These are phyloP conservation scores for Peromyscus melanophrys DNA, from an alignment of 2,797 vertebrate species.

Conservation along the genomic window DNA sequence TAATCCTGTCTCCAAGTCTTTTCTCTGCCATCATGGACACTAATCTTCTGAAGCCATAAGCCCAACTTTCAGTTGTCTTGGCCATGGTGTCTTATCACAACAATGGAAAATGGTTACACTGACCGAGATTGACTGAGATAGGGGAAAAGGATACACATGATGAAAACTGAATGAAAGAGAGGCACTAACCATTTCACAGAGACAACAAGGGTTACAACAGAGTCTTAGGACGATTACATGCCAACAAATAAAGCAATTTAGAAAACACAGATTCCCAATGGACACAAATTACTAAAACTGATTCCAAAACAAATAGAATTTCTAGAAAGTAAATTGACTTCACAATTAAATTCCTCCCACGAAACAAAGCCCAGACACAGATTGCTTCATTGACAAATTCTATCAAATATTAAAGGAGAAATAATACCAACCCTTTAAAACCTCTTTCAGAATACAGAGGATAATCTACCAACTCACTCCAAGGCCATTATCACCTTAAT, in stretches of 20 bases:
- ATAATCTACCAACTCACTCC: neutral
- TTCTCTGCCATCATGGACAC: neutral
- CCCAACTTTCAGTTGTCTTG: neutral
- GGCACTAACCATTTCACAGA: neutral
- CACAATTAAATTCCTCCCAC: constrained; percentile 8
- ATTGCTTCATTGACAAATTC: neutral
- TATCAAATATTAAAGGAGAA: constrained; percentile 19
- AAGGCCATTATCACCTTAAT: neutral
- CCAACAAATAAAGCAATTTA: constrained; percentile 3
- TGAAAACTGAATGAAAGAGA: neutral
- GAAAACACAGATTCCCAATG: neutral
- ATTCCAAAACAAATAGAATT: constrained; percentile 21
- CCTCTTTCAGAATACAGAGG: neutral
- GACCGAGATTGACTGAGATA: neutral
- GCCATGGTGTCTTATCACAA: neutral
- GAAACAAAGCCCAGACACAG: neutral
- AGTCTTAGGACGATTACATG: neutral
- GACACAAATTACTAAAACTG: neutral
- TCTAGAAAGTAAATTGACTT: constrained; percentile 3
- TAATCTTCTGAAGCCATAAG: neutral
- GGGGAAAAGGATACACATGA: neutral
- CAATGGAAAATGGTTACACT: neutral
- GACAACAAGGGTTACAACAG: neutral
- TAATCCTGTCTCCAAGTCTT: neutral
- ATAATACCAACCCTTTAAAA: neutral